These are phyloP conservation scores for Drosophila pseudotakahashii DNA, from an alignment of 2,888 invertebrate genomes.

Conservation along the genomic window DNA sequence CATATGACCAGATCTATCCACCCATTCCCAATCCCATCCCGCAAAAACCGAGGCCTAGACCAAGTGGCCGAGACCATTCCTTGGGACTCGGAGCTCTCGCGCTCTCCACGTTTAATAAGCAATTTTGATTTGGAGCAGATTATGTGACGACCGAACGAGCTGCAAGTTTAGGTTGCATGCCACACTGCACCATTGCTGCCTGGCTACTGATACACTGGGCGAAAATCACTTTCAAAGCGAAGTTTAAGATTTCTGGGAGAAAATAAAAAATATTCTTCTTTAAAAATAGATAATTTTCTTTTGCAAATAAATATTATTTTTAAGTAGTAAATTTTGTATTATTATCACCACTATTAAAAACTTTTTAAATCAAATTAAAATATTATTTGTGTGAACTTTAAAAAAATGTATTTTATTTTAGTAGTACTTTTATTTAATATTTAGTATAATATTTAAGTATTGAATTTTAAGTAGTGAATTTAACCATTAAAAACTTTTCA, in stretches of 20 bases:
- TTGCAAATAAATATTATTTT: no score
- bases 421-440: no score
- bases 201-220: slow-evolving; percentile 8
- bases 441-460: no score
- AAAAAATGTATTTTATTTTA: no score
- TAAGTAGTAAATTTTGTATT: no score
- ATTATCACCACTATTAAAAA: no score
- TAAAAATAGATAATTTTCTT: no score
- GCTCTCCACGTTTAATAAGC: slow-evolving; percentile 80
- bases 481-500: no score
- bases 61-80: slow-evolving; percentile 19
- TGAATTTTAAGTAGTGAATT: no score
- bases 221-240: not conserved
- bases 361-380: no score
- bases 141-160: slow-evolving; percentile 73
- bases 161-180: slow-evolving; percentile 64
- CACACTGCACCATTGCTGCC: slow-evolving; percentile 8
- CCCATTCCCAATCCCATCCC: not conserved
- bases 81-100: slow-evolving; percentile 13
- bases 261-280: not conserved
- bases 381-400: no score
- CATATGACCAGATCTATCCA: not conserved
- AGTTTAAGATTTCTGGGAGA: not conserved
- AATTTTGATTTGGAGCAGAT: slow-evolving; percentile 83
- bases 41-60: slow-evolving; percentile 1